Base-by-base conservation (phyloP, 2,888 invertebrate genomes). In the Thecophora atra region DNA sequence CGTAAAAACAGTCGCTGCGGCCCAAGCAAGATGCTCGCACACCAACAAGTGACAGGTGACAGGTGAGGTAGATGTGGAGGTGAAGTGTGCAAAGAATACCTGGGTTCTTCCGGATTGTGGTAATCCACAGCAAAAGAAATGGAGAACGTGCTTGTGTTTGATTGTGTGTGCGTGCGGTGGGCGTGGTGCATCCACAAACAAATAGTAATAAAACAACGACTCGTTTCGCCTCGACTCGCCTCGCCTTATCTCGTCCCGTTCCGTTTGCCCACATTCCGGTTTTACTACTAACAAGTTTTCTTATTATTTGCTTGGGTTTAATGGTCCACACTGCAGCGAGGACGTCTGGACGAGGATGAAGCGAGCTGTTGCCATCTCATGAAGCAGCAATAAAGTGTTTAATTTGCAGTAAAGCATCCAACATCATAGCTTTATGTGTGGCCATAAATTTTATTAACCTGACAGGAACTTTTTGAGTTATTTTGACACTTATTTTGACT, bases 211-310 rank as follows among this genome's bases (percentile, higher is more conserved):
- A 63, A 63, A 63, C 44, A 63, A 44, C 63, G n/a, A n/a, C n/a
- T n/a, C n/a, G 13, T 63, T 21, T 37, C 63, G 42, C 44, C 47
- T n/a, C n/a, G 47, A 5, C 13, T 47, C 47, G 13, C 17, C 47
- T 47, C 47, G 11, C 11, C 21, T 42, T 8, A 30, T 30, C 30
- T 13, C 47, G 17, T 47, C n/a, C 5, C 47, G 47, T 47, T 17
- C 17, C 15, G 47, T 11, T 1, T 4, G 47, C 15, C n/a, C 4
- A 17, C 47, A 17, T 47, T 17, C 17, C n/a, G 47, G 47, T 47
- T 47, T 63, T 63, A 63, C 44, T 63, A n/a, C 63, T 37, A 63
- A 63, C 63, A 63, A 63, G 21, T 63, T 63, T 44, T 62, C 62
- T 56, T 56, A 26, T 37, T 62, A 62, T 62, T 62, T 62, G 62